phyloP scores from a whole-genome alignment of 2,888 invertebrate species.

The Thyatira batis region DNA sequence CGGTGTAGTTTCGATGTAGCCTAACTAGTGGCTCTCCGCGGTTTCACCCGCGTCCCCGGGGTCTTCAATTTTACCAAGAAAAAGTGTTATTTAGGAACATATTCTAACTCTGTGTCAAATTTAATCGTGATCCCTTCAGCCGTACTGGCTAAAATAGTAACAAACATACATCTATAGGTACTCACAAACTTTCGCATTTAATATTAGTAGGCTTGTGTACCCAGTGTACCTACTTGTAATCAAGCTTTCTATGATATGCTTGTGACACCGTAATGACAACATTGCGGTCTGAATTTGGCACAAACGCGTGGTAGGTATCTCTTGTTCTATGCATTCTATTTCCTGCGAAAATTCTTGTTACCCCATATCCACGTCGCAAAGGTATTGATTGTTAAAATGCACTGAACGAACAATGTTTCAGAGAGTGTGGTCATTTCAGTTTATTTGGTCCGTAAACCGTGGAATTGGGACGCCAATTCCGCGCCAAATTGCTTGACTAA shows the following conservation, averaged over 20 bases:
- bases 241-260: not conserved
- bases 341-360: not conserved
- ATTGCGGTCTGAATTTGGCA: not conserved
- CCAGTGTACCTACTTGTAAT: too few relatives aligned
- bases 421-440: constrained; percentile 36
- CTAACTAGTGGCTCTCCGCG: too few relatives aligned
- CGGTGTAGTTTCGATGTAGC: too few relatives aligned
- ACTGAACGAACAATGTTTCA: constrained; percentile 8
- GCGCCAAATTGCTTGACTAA: constrained; percentile 53
- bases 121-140: too few relatives aligned
- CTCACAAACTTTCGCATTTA: too few relatives aligned
- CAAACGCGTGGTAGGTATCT: not conserved
- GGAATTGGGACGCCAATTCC: constrained; percentile 57
- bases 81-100: too few relatives aligned
- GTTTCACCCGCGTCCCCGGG: too few relatives aligned
- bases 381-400: not conserved
- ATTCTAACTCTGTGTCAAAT: too few relatives aligned
- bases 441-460: constrained; percentile 56
- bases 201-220: too few relatives aligned
- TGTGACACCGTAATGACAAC: not conserved
- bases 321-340: not conserved
- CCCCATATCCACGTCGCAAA: not conserved
- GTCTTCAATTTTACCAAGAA: too few relatives aligned
- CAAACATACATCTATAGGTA: too few relatives aligned
- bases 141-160: too few relatives aligned